Evolutionary conservation across 2,113 vertebrate genomes (phyloP).

Genomic region (Hydrochoerus hydrochaeris): DNA sequence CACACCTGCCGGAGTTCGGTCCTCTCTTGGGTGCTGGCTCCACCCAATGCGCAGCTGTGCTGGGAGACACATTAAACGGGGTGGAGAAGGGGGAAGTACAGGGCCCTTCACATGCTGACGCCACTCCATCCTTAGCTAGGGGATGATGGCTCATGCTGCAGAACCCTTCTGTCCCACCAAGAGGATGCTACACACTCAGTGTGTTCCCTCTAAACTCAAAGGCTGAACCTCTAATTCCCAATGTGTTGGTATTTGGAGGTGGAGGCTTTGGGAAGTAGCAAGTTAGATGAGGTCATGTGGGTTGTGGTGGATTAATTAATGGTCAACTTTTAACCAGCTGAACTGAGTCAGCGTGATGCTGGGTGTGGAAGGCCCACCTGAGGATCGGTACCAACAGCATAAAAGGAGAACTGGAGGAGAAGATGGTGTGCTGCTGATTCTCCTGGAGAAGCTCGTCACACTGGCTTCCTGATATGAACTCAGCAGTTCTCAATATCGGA

Average conservation of each 20-base stretch:
- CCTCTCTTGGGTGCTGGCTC: neutral
- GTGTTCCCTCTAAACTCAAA: neutral
- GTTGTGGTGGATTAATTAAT: neutral
- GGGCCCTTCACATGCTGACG: neutral
- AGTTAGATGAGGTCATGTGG: neutral
- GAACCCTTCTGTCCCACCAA: neutral
- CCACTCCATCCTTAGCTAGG: neutral
- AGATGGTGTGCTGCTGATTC: neutral
- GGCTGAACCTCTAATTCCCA: neutral
- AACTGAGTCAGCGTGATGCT: neutral
- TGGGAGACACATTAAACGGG: fast-evolving
- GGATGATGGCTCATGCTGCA: fast-evolving
- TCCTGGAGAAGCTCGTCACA: neutral
- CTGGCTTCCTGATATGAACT: neutral
- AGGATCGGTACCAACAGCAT: neutral
- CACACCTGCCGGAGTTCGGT: neutral
- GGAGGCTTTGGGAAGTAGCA: neutral
- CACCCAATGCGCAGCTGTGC: neutral
- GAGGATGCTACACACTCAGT: no score
- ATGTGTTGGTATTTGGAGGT: neutral
- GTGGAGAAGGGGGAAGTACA: fast-evolving
- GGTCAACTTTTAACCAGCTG: neutral
- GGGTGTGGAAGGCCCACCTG: neutral
- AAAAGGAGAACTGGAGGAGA: neutral
- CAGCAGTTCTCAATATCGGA: neutral